phyloP scores from a whole-genome alignment of 2,797 vertebrate genomes.

The Chloroceryle amazona region DNA sequence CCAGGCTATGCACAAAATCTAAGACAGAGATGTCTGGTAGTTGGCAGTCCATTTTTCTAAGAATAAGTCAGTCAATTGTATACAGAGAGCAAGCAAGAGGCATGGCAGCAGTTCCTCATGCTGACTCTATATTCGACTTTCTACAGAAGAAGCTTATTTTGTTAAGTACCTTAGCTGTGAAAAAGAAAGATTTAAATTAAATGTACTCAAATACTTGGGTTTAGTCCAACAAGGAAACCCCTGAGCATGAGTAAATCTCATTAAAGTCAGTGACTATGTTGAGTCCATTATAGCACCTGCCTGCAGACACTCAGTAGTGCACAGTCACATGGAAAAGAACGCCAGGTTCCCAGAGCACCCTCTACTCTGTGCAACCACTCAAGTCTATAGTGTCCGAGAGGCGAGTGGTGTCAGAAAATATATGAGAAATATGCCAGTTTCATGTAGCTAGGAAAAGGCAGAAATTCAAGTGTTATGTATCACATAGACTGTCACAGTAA shows the following conservation, averaged over 20 bases:
- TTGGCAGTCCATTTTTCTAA: background rate
- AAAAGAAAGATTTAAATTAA: no score
- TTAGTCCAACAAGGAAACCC: no score
- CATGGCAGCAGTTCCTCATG: no score
- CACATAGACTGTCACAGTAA: no score
- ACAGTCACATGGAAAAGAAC: rapidly evolving
- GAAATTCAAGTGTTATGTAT: background rate
- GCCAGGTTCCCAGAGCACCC: rapidly evolving
- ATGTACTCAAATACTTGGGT: no score
- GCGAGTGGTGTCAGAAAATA: background rate
- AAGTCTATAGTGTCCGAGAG: background rate
- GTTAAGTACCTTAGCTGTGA: no score
- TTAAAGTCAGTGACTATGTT: no score
- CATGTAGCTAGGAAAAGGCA: background rate
- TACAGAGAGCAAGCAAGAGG: no score
- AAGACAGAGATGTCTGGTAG: background rate
- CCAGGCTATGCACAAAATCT: background rate
- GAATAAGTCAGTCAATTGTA: background rate
- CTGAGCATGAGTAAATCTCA: no score
- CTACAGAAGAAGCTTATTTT: no score
- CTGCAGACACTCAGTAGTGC: background rate
- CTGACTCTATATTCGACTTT: no score
- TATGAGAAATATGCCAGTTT: background rate
- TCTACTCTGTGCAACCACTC: rapidly evolving
- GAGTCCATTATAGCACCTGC: background rate